These are phyloP conservation scores for Mastacembelus armatus DNA, from an alignment of 2,797 vertebrate species.

Conservation along the genomic window DNA sequence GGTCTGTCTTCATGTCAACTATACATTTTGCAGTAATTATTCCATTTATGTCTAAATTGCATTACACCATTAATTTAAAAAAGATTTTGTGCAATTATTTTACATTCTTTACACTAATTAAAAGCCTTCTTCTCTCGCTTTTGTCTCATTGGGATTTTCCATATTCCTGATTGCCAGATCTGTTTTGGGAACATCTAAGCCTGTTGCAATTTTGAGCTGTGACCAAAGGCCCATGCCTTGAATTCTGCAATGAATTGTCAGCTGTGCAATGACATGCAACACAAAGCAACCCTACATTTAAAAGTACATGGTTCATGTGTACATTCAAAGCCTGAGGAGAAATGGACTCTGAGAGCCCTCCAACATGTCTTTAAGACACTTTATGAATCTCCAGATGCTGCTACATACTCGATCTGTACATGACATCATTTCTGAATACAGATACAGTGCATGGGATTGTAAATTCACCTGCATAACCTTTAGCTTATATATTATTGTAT, in stretches of 20 bases:
- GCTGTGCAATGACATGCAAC: slow-evolving; percentile 27
- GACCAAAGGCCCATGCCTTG: slow-evolving; percentile 36
- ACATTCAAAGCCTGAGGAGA: too few relatives aligned
- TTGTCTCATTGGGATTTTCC: slow-evolving; percentile 45
- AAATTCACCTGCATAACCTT: too few relatives aligned
- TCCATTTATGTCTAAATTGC: neutral
- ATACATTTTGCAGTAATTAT: too few relatives aligned
- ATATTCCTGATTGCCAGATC: slow-evolving; percentile 54
- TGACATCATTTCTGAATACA: too few relatives aligned
- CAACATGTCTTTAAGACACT: too few relatives aligned
- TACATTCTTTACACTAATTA: neutral
- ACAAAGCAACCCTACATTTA: slow-evolving; percentile 38
- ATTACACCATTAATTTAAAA: too few relatives aligned
- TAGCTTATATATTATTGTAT: too few relatives aligned
- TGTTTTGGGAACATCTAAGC: slow-evolving; percentile 63
- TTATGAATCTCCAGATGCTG: too few relatives aligned
- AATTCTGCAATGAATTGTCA: slow-evolving; percentile 25
- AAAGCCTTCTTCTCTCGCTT: neutral
- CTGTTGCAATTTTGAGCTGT: slow-evolving; percentile 45
- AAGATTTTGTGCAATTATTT: neutral
- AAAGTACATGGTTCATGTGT: too few relatives aligned
- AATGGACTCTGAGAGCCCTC: too few relatives aligned
- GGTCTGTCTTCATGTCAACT: neutral
- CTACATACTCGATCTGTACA: too few relatives aligned
- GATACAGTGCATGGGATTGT: too few relatives aligned